These are phyloP conservation scores for Ammodytes marinus DNA, from an alignment of 2,113 vertebrate genomes.

Conservation along the genomic window DNA sequence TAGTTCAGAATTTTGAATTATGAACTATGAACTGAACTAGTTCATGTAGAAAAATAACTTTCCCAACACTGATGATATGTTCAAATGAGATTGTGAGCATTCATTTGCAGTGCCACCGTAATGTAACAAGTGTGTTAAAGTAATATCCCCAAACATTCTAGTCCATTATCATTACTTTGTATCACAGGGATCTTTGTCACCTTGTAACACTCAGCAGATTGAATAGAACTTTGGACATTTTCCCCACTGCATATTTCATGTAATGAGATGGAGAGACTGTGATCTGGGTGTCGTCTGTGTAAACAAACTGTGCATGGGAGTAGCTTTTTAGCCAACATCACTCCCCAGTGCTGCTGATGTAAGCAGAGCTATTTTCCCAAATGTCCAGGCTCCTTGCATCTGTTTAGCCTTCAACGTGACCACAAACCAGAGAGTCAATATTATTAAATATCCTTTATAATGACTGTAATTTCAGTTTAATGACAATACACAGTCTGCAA, in stretches of 20 bases:
- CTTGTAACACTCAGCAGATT: slow-evolving; percentile 62
- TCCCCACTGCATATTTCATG: slow-evolving; percentile 75
- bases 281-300: slow-evolving; percentile 79
- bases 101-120: not conserved
- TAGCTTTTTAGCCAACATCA: slow-evolving; percentile 65
- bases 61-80: not conserved
- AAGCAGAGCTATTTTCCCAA: slow-evolving; percentile 66
- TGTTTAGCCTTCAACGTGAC: slow-evolving; percentile 64
- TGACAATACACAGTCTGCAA: slow-evolving; percentile 35
- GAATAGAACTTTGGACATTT: slow-evolving; percentile 69
- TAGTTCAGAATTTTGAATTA: too few species aligned
- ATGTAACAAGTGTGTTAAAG: slow-evolving; percentile 31
- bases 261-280: slow-evolving; percentile 72
- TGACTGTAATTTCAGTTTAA: slow-evolving; percentile 41
- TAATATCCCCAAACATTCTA: slow-evolving; percentile 52
- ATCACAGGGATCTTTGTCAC: slow-evolving; percentile 53
- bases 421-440: slow-evolving; percentile 56
- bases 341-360: slow-evolving; percentile 74
- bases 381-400: slow-evolving; percentile 58
- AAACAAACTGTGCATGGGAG: slow-evolving; percentile 76
- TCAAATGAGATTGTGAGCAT: not conserved
- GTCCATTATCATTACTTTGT: slow-evolving; percentile 52
- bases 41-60: too few species aligned
- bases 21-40: too few species aligned
- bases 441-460: slow-evolving; percentile 55